Evolutionary conservation across 2,113 vertebrate genomes (phyloP).

Genomic region (Podarcis cretensis): DNA sequence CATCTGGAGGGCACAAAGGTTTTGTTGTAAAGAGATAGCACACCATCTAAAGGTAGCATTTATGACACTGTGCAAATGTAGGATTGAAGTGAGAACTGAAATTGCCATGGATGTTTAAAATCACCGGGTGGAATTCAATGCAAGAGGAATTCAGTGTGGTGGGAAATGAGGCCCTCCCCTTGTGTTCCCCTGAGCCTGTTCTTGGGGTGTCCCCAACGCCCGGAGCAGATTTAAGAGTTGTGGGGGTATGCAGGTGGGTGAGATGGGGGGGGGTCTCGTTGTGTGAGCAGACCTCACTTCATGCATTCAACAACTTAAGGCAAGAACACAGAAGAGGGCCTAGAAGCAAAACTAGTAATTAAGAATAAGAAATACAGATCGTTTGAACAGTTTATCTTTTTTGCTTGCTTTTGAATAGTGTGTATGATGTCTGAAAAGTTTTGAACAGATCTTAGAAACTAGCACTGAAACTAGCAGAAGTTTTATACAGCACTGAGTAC

Average conservation of each 20-base stretch:
- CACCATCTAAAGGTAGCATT: conserved; percentile 23
- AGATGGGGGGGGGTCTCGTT: not conserved
- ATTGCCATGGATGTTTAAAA: conserved; percentile 43
- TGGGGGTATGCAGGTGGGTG: no score
- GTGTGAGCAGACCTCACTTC: no score
- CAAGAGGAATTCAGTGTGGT: no score
- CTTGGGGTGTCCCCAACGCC: no score
- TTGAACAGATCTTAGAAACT: not conserved
- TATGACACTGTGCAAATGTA: conserved; percentile 7
- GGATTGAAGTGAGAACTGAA: conserved; percentile 8
- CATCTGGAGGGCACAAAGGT: not conserved
- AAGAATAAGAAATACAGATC: not conserved
- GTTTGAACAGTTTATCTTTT: no score
- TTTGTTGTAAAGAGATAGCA: not conserved
- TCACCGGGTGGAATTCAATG: not conserved
- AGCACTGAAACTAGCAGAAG: not conserved
- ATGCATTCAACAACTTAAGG: conserved; percentile 16
- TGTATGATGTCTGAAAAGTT: not conserved
- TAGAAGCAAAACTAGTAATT: not conserved
- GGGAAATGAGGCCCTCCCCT: no score
- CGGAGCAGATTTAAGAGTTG: no score
- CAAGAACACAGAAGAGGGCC: conserved; percentile 2
- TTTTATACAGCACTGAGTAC: not conserved
- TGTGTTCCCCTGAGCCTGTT: no score
- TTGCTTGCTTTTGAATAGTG: no score